Evolutionary conservation across 2,888 invertebrate genomes (phyloP), one percentile per base, ranked within the genome.

Genomic region (Hypolimnas misippus): DNA sequence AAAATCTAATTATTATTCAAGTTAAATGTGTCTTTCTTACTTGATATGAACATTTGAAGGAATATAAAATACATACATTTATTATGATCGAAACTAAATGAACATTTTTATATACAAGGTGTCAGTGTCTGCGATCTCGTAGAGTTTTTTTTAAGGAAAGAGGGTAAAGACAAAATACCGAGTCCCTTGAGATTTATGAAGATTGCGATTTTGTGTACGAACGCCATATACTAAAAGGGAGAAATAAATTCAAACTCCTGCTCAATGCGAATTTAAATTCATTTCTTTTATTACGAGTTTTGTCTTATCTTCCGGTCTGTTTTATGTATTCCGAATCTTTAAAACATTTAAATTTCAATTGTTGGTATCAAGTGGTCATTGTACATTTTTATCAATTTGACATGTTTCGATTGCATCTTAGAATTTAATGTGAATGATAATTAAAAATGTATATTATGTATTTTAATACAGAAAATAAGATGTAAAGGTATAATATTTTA

Each of bases 141-240:
- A n/a, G n/a, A n/a, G 16, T 51, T 51, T 51, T 51, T 25, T 19
- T 16, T 16, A 17, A 31, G 58, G 31, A 44, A 58, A 58, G 52
- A 44, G 33, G 16, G 52, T 17, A 42, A 52, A 42, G 52, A 58
- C 42, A 58, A 58, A 58, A 58, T 51, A 58, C 40, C 31, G 29
- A 42, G 33, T 21, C 52, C 42, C 51, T 58, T 42, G 42, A 52
- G 58, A 58, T 58, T 58, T 58, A 58, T 44, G 40, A 44, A 58
- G 58, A 58, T 58, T 52, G 58, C 58, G 52, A 52, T 29, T 49
- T 29, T 49, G 49, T 29, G 29, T 49, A 49, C 49, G 25, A 29
- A 25, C 25, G 14, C 49, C 14, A 49, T 49, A 49, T 14, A 49
- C 49, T 49, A 49, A 49, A 49, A 29, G 49, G 49, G 25, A 49